Evolutionary conservation across 1,140 invertebrate species (phyloP).

Genomic region (Nephila pilipes): DNA sequence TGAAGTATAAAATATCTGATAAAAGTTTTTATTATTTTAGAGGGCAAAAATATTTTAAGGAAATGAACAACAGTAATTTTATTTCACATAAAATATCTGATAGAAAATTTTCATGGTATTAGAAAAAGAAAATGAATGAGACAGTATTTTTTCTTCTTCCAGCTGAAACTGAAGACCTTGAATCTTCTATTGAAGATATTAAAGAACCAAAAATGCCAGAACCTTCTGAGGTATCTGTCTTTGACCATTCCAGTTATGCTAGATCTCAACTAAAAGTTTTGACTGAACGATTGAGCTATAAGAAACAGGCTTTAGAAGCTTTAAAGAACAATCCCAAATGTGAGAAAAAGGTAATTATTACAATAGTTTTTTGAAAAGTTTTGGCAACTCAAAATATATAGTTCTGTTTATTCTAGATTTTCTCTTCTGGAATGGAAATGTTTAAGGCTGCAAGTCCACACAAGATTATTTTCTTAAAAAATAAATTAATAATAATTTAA

Average conservation of each 20-base stretch:
- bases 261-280: constrained; percentile 90
- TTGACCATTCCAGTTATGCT: constrained; percentile 91
- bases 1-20: no score
- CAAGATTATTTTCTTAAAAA: no score
- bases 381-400: no score
- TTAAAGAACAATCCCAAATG: constrained; percentile 78
- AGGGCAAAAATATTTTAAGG: not conserved
- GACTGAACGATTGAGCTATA: constrained; percentile 81
- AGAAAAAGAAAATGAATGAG: not conserved
- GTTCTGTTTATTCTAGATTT: no score
- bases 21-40: not conserved
- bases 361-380: no score
- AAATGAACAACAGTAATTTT: not conserved
- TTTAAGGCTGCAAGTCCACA: no score
- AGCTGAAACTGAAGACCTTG: constrained; percentile 54
- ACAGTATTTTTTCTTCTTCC: not conserved
- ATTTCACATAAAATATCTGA: not conserved
- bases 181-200: constrained; percentile 28
- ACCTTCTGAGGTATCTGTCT: constrained; percentile 80
- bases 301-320: constrained; percentile 78
- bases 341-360: constrained; percentile 79
- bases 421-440: no score
- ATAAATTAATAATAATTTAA: no score
- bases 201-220: constrained; percentile 62
- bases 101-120: not conserved